phyloP scores from a whole-genome alignment of 2,888 invertebrate genomes.

The Magallana nippona region DNA sequence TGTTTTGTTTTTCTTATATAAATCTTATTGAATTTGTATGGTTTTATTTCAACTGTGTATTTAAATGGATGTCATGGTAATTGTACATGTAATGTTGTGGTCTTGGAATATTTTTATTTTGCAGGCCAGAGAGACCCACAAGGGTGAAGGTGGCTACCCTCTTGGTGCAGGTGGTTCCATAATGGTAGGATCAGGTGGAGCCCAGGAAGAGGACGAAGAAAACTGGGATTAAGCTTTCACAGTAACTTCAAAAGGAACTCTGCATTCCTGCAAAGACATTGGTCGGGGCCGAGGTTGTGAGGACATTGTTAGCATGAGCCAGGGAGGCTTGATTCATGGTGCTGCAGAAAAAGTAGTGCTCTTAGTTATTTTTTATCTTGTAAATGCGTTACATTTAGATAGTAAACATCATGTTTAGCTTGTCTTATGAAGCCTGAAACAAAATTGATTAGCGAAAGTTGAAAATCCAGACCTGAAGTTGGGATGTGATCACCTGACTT shows the following conservation, averaged over 20 bases:
- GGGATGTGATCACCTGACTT: no score
- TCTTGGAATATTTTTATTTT: slow-evolving; percentile 36
- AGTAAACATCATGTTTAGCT: neutral
- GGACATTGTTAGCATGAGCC: neutral
- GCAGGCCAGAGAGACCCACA: slow-evolving; percentile 59
- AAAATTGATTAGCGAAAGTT: no score
- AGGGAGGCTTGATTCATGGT: neutral
- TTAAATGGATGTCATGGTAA: no score
- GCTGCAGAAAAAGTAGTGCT: neutral
- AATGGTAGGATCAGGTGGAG: slow-evolving; percentile 55
- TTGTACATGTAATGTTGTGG: neutral
- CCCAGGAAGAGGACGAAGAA: slow-evolving; percentile 66
- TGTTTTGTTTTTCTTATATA: no score
- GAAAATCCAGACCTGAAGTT: no score
- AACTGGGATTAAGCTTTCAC: slow-evolving; percentile 61
- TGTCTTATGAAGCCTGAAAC: no score
- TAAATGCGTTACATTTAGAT: neutral
- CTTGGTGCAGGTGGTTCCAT: slow-evolving; percentile 56
- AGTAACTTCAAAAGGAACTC: neutral
- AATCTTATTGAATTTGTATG: no score
- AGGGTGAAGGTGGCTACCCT: slow-evolving; percentile 54
- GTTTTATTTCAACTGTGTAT: no score
- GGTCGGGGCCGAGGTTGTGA: neutral
- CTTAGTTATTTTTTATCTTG: neutral
- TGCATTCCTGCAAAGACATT: neutral